phyloP scores from a whole-genome alignment of 2,888 invertebrate species.

The Spisula subtruncata region DNA sequence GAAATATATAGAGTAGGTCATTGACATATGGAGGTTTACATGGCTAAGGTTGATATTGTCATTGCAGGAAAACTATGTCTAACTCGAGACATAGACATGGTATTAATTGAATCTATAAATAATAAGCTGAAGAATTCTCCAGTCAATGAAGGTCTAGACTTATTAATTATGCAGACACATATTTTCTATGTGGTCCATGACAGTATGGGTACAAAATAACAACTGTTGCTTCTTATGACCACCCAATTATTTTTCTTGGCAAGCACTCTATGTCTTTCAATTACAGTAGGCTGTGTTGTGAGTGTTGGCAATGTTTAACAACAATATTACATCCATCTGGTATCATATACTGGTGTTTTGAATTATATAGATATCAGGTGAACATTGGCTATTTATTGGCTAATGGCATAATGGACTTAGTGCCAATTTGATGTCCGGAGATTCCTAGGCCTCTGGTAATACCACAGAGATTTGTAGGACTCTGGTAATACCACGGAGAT shows the following conservation, averaged over 20 bases:
- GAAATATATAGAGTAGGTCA: too few relatives aligned
- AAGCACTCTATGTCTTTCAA: neutral
- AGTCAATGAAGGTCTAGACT: neutral
- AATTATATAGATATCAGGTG: neutral
- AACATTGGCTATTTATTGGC: neutral
- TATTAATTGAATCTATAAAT: too few relatives aligned
- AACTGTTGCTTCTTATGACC: constrained; percentile 15
- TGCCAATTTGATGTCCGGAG: neutral
- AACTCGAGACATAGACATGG: too few relatives aligned
- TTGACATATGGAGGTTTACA: too few relatives aligned
- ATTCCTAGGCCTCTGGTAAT: neutral
- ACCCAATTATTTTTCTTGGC: constrained; percentile 21
- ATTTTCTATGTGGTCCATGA: neutral
- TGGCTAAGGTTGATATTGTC: too few relatives aligned
- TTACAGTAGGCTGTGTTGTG: neutral
- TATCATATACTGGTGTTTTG: neutral
- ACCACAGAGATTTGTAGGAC: too few relatives aligned
- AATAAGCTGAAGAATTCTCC: neutral
- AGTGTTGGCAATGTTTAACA: constrained; percentile 14
- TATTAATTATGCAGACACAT: neutral
- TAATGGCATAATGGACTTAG: neutral
- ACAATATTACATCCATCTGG: neutral
- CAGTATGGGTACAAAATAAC: neutral
- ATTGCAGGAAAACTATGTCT: too few relatives aligned
- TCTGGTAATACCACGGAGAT: too few relatives aligned